These are phyloP conservation scores for Epizoanthus stellaris DNA, from an alignment of 92 coral and sea anemone species.

Conservation along the genomic window DNA sequence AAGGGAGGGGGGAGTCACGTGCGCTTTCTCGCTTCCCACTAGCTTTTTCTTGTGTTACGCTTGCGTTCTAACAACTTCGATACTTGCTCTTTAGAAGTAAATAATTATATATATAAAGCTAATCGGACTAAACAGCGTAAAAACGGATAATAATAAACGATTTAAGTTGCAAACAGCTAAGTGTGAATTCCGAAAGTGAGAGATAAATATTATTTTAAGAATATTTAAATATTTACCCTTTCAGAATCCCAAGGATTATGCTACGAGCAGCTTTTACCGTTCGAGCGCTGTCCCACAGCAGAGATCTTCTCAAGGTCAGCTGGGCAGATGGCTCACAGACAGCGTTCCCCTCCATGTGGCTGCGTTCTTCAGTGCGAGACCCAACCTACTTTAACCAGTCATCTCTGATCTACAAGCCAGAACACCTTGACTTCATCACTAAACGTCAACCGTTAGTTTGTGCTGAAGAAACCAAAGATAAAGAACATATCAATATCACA, in stretches of 20 bases:
- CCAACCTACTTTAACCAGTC: slow-evolving; percentile 41
- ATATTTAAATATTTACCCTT: too few relatives aligned
- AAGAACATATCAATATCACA: slow-evolving; percentile 26
- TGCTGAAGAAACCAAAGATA: slow-evolving; percentile 36
- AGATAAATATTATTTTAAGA: too few relatives aligned
- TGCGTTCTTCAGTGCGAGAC: slow-evolving; percentile 39
- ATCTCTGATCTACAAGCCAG: slow-evolving; percentile 42
- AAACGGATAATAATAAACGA: too few relatives aligned
- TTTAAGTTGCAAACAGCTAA: too few relatives aligned
- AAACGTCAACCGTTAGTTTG: slow-evolving; percentile 13
- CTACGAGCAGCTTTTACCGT: slow-evolving; percentile 28
- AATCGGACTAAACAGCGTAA: too few relatives aligned
- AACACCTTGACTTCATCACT: slow-evolving; percentile 31
- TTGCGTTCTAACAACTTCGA: too few relatives aligned
- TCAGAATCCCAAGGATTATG: background rate
- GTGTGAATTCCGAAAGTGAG: too few relatives aligned
- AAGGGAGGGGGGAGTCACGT: too few relatives aligned
- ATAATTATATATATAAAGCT: too few relatives aligned
- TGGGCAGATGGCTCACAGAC: slow-evolving; percentile 43
- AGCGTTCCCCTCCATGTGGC: slow-evolving; percentile 35
- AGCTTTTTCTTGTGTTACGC: too few relatives aligned
- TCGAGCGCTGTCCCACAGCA: slow-evolving; percentile 19
- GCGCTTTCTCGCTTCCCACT: too few relatives aligned
- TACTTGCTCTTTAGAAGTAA: too few relatives aligned
- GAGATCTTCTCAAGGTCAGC: slow-evolving; percentile 2